phyloP scores from a whole-genome alignment of 2,113 vertebrate species.

The Puntigrus tetrazona region DNA sequence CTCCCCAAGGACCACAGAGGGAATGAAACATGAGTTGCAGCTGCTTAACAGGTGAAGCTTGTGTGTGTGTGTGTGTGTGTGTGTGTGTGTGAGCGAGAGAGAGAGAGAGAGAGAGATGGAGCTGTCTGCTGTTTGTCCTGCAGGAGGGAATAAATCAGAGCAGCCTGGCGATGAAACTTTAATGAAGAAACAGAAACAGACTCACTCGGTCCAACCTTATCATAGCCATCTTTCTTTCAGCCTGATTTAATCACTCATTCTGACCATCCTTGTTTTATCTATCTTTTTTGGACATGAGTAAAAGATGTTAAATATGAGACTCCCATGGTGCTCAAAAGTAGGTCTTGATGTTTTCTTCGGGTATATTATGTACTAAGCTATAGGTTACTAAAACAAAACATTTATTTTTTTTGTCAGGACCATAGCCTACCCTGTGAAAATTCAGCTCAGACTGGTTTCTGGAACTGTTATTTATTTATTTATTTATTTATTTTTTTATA shows the following conservation, averaged over 20 bases:
- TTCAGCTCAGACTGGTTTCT: neutral
- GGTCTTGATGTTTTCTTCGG: neutral
- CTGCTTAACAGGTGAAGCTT: slow-evolving; percentile 26
- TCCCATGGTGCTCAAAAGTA: neutral
- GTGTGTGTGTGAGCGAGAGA: neutral
- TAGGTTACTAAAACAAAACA: no score
- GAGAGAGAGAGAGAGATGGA: slow-evolving; percentile 5
- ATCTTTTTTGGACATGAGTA: neutral
- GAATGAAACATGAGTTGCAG: slow-evolving; percentile 29
- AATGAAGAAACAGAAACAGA: slow-evolving; percentile 48
- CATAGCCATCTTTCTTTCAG: slow-evolving; percentile 6
- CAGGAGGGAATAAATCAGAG: slow-evolving; percentile 49
- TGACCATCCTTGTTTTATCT: neutral
- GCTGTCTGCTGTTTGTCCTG: slow-evolving; percentile 44
- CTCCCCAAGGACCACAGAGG: neutral
- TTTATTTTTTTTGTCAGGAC: no score
- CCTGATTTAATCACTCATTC: slow-evolving; percentile 6
- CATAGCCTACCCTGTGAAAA: neutral
- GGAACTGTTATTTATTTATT: no score
- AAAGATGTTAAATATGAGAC: neutral
- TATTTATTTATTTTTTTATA: no score
- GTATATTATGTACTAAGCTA: neutral
- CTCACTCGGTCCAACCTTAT: slow-evolving; percentile 38
- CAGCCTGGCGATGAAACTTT: slow-evolving; percentile 44
- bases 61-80: slow-evolving; percentile 7